Evolutionary conservation across 2,797 vertebrate species (phyloP).

Genomic region (Hirundo rustica): DNA sequence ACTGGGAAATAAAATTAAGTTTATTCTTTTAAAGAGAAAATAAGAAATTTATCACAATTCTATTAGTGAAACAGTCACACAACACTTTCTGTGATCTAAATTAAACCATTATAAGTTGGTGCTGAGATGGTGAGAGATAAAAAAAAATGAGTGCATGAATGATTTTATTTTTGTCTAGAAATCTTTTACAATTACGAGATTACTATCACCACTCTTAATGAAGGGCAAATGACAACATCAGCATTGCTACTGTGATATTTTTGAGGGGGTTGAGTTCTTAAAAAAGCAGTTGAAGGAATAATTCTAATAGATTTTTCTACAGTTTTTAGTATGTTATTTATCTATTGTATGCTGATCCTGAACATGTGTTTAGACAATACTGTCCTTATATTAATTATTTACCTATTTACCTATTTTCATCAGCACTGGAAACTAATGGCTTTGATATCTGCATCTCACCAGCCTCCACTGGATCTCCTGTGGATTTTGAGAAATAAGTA

Average conservation of each 20-base stretch:
- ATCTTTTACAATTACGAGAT: background rate
- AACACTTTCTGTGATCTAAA: background rate
- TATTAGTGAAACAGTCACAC: background rate
- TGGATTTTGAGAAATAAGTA: background rate
- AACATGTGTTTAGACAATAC: background rate
- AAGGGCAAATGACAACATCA: background rate
- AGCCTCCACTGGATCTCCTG: background rate
- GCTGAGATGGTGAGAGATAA: background rate
- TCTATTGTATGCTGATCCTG: background rate
- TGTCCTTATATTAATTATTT: background rate
- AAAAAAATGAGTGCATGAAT: background rate
- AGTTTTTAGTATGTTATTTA: background rate
- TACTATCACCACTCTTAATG: background rate
- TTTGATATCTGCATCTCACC: background rate
- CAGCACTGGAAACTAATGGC: background rate
- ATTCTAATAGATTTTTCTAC: background rate
- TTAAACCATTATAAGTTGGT: background rate
- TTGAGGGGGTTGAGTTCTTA: background rate
- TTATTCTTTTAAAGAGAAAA: background rate
- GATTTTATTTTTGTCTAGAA: background rate
- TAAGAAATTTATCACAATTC: background rate
- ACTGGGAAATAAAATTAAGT: background rate
- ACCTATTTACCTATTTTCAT: background rate
- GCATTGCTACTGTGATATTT: background rate
- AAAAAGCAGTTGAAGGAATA: background rate